Conservation (phyloP, 2,797 vertebrate genomes). For the Momotus momota region DNA sequence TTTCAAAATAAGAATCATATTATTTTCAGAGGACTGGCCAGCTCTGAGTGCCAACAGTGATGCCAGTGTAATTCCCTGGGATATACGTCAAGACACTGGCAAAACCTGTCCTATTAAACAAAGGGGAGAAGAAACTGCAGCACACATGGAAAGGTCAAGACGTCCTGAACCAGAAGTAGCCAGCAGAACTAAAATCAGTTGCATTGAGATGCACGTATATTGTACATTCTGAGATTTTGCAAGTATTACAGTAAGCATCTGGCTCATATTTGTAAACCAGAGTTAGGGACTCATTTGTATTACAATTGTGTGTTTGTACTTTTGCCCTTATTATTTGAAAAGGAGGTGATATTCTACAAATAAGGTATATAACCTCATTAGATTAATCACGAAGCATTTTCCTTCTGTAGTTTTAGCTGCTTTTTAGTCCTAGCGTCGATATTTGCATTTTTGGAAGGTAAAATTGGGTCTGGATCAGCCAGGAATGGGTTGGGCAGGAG, state of each 20-base stretch:
- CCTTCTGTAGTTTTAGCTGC: neutral
- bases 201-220: neutral
- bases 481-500: neutral
- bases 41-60: neutral
- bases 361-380: neutral
- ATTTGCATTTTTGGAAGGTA: neutral
- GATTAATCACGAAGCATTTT: neutral
- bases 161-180: neutral
- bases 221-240: constrained; percentile 7
- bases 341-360: neutral
- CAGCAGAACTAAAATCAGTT: neutral
- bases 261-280: neutral
- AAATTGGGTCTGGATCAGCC: neutral
- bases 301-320: neutral
- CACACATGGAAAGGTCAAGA: neutral
- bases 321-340: constrained; percentile 18
- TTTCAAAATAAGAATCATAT: neutral
- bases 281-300: neutral
- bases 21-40: neutral
- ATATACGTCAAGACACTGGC: neutral
- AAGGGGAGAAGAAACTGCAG: neutral
- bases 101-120: neutral
- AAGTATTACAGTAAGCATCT: neutral
- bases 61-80: neutral
- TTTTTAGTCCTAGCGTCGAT: neutral